Evolutionary conservation across 2,113 vertebrate genomes (phyloP), one percentile per base, ranked within the genome.

Genomic region (Platichthys flesus): DNA sequence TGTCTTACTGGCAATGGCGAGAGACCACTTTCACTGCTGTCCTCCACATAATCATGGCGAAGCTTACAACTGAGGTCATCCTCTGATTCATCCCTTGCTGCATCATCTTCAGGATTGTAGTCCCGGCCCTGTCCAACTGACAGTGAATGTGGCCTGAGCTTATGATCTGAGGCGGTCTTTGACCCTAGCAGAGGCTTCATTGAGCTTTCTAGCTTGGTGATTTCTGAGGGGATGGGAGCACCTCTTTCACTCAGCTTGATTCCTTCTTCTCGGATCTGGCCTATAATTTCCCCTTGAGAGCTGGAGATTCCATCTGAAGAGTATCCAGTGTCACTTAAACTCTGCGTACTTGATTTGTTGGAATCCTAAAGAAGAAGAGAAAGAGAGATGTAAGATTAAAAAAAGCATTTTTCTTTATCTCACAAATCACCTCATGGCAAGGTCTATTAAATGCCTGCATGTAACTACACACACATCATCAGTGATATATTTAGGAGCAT

Each of bases 321-420:
- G 77, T 99, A 99, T 80, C 98, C 98, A 0, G 98, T 99, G 91
- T 99, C 98, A 0, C 98, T 99, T 90, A 98, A 94, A 92, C 98
- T 99, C 84, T 97, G 96, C 76, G 95, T 93, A 84, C 97, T 97
- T 87, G 96, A 95, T 94, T 98, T 99, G 93, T 93, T 95, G 85
- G 89, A 90, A 1, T 98, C 97, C 98, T 99, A 69, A 71, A 82
- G 5, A 86, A 86, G 40, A 82, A 26, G n/a, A 79, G 5, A 35
- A 64, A 49, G 18, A 81, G n/a, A 80, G 9, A 51, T 54, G 58
- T 92, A 37, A 89, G 35, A 77, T 45, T 9, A 16, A 54, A 73
- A 63, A 76, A 77, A 28, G 6, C 9, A 5, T 1, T 37, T 71
- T 71, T 45, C 23, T 35, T 10, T 28, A 28, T 28, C 13, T 31